Conservation (phyloP, 2,797 vertebrate genomes). For the Eutrigla gurnardus region DNA sequence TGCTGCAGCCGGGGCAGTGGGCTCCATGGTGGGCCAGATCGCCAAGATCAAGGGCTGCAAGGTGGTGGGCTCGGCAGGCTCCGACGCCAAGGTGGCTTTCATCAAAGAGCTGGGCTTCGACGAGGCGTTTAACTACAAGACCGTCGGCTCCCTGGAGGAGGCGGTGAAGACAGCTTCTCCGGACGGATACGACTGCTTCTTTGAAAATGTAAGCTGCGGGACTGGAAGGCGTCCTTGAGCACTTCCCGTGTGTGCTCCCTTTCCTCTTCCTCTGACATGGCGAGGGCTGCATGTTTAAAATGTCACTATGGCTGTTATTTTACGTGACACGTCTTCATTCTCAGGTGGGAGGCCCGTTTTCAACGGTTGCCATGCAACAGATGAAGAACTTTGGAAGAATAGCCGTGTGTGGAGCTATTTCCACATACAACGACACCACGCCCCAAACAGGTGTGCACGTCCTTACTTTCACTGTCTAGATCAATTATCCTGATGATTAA, state of each 20-base stretch:
- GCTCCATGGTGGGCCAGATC: slow-evolving; percentile 90
- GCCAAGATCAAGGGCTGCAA: slow-evolving; percentile 93
- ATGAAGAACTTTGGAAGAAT: slow-evolving; percentile 91
- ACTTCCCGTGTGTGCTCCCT: not conserved
- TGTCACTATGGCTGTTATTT: not conserved
- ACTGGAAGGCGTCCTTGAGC: not conserved
- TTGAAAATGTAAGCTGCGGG: slow-evolving; percentile 88
- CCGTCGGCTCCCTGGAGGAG: slow-evolving; percentile 86
- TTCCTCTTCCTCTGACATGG: not conserved
- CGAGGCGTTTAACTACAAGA: slow-evolving; percentile 94
- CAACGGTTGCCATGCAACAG: slow-evolving; percentile 80
- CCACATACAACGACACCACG: slow-evolving; percentile 83
- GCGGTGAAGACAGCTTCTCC: slow-evolving; percentile 87
- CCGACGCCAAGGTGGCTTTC: slow-evolving; percentile 88
- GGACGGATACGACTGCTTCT: slow-evolving; percentile 92
- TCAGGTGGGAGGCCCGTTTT: slow-evolving; percentile 89
- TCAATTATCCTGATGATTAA: not conserved
- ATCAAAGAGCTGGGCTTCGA: slow-evolving; percentile 92
- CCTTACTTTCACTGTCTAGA: not conserved
- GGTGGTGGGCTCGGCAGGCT: slow-evolving; percentile 91
- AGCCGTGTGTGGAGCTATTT: slow-evolving; percentile 90
- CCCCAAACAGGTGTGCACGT: slow-evolving; percentile 82
- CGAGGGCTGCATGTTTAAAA: not conserved
- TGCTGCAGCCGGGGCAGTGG: slow-evolving; percentile 92
- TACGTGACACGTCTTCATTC: not conserved